Evolutionary conservation across 2,113 vertebrate genomes (phyloP).

Genomic region (Thomomys bottae): DNA sequence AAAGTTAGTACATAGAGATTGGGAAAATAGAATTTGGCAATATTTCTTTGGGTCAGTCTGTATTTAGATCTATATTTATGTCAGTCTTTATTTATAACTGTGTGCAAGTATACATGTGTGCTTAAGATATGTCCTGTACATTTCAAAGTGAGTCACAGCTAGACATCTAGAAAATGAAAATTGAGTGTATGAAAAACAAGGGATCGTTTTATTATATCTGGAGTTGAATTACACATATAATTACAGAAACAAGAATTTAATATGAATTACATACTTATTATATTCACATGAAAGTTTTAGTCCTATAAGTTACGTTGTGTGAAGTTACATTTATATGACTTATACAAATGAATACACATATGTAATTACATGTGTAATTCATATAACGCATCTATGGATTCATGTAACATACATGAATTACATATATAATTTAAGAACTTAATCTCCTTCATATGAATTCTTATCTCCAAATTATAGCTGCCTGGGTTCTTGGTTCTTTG

Average conservation of each 20-base stretch:
- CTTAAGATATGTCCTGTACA: background rate
- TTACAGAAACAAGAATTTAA: constrained; percentile 8
- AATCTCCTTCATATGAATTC: background rate
- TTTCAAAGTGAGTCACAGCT: background rate
- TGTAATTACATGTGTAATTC: too few species aligned
- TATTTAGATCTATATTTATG: background rate
- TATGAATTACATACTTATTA: too few species aligned
- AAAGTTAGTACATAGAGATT: background rate
- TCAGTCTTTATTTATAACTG: background rate
- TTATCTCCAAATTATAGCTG: background rate
- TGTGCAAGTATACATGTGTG: background rate
- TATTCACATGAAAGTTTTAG: too few species aligned
- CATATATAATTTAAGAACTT: constrained; percentile 40
- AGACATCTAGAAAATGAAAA: constrained; percentile 25
- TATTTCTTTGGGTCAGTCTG: background rate
- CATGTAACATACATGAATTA: background rate
- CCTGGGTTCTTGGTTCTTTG: background rate
- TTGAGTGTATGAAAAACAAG: background rate
- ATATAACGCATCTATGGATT: too few species aligned
- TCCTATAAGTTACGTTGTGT: too few species aligned
- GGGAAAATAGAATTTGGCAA: background rate
- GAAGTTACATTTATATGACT: too few species aligned
- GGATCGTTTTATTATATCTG: background rate
- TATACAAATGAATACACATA: too few species aligned
- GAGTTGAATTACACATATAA: background rate